Base-by-base conservation (phyloP, 2,797 vertebrate genomes). In the Sebastes kiyomatsui region DNA sequence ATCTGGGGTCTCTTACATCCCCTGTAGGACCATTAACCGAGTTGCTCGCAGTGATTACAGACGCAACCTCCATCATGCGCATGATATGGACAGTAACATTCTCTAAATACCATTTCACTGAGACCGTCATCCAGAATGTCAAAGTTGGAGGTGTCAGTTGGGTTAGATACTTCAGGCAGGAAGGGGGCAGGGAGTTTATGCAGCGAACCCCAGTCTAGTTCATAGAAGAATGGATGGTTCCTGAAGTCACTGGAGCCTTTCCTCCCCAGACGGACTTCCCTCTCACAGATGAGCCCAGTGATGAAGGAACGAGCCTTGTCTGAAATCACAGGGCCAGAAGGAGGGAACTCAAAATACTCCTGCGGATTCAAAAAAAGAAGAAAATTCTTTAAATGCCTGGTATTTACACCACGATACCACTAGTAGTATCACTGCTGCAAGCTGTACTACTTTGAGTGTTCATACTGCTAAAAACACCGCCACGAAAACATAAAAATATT, bases 81-180 rank as follows among this genome's bases (percentile, higher is more conserved):
- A 33, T 25, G 8, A 25, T 7, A 67, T 18, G 22, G 22, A 25
- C 27, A 55, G 6, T 25, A 33, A 59, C 5, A 7, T 23, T 58
- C 0, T 75, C 22, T 61, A 28, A 72, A 72, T 94, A 97, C 96
- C 96, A 94, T 96, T 88, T 96, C 94, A 84, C 94, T 96, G 75
- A 97, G 95, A 86, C 90, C 80, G 55, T 97, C 97, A 10, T 97
- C 97, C 68, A 97, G 90, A 60, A 97, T 86, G 25, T 98, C 97
- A 33, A 98, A 98, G 93, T 98, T 97, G 84, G 96, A 97, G 2
- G 97, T 98, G 89, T 98, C 97, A 0, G 96, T 96, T 80, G 96
- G 86, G 32, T 96, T 94, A 49, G 93, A 93, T 3, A 96, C 95
- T 56, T 97, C 96, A 0, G 97, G 97, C 2, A 92, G 83, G 72